Conservation (phyloP, 2,113 vertebrate genomes). For the Diglossa brunneiventris region DNA sequence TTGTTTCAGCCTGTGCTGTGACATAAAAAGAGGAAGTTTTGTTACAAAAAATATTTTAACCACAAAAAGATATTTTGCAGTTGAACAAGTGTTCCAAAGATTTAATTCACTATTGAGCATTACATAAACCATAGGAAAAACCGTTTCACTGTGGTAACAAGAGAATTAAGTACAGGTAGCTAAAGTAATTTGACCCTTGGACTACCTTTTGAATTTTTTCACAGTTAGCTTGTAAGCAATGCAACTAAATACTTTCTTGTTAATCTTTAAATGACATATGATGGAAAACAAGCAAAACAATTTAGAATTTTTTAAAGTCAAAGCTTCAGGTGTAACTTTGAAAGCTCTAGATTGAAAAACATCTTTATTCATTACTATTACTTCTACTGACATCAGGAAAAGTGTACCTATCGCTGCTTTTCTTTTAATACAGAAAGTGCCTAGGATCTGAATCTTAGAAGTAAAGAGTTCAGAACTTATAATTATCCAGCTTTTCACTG, state of each 20-base stretch:
- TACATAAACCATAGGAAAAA: slow-evolving; percentile 13
- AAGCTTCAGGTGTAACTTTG: not conserved
- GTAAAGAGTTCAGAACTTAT: not conserved
- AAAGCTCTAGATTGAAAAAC: not conserved
- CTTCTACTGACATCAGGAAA: not conserved
- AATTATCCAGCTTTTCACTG: not conserved
- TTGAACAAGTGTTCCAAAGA: slow-evolving; percentile 39
- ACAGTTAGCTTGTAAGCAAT: not conserved
- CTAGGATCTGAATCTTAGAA: not conserved
- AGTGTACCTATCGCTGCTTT: not conserved
- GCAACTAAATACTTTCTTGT: not conserved
- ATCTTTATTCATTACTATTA: not conserved
- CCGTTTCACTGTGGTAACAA: not conserved
- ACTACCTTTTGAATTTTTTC: not conserved
- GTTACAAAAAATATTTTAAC: slow-evolving; percentile 15
- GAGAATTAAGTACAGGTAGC: slow-evolving; percentile 36
- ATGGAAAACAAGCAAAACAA: not conserved
- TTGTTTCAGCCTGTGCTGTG: slow-evolving; percentile 23
- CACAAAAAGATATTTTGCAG: slow-evolving; percentile 14
- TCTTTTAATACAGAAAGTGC: not conserved
- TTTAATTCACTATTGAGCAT: slow-evolving; percentile 20
- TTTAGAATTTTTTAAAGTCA: not conserved
- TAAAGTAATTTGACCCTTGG: slow-evolving; percentile 12
- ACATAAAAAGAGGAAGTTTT: slow-evolving; percentile 12
- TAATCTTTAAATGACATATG: not conserved